Conservation (phyloP, 2,113 vertebrate species). For the Pitta sordida region DNA sequence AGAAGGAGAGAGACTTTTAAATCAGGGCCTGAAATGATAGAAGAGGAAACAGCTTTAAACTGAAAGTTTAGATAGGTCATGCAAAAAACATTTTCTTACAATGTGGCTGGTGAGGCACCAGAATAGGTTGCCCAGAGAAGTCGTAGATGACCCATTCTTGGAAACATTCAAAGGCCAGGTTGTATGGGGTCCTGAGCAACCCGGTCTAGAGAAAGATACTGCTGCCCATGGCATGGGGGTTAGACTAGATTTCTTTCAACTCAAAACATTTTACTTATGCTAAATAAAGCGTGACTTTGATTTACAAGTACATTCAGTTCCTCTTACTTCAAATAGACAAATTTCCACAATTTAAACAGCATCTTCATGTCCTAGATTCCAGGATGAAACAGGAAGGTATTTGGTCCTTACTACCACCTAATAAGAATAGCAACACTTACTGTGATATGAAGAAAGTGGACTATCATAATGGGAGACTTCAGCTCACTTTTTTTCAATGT, state of each 20-base stretch:
- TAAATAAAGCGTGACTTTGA: not conserved
- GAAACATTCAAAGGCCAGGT: not conserved
- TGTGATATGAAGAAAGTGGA: not conserved
- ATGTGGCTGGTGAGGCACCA: not conserved
- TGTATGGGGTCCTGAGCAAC: not conserved
- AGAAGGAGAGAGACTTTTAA: not conserved
- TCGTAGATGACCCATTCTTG: accelerated
- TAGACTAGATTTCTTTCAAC: not conserved
- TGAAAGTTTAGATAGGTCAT: not conserved
- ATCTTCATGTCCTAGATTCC: not conserved
- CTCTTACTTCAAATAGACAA: not conserved
- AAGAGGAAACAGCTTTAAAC: not conserved
- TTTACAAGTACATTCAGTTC: not conserved
- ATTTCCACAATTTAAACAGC: not conserved
- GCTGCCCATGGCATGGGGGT: accelerated
- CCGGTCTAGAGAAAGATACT: not conserved
- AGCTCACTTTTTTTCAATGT: not conserved
- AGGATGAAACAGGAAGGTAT: not conserved
- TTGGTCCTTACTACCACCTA: not conserved
- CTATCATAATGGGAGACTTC: not conserved
- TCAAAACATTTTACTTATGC: not conserved
- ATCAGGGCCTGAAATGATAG: not conserved
- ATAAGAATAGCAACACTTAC: not conserved
- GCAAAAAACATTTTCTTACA: not conserved
- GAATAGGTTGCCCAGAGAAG: not conserved